Evolutionary conservation across 1,140 invertebrate species (phyloP), one percentile per base, ranked within the genome.

Genomic region (Drosophila sechellia): DNA sequence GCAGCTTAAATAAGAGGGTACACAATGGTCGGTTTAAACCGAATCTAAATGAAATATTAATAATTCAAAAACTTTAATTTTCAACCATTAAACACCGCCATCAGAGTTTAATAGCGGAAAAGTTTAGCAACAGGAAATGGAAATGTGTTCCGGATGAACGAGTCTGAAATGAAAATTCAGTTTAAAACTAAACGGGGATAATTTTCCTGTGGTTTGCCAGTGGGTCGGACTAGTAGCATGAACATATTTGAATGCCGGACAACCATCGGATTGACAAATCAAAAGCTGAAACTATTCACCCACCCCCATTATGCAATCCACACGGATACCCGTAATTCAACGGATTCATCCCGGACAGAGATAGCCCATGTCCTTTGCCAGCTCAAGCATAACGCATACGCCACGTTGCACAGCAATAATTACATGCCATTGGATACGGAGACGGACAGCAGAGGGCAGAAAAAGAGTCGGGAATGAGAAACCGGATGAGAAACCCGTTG

Each of bases 361-460:
- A 50, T 59, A 56, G 25, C 48, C 48, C 8, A 31, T 50, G 57
- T 83, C 57, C 84, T 87, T 87, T 89, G 83, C 83, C 66, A 40
- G 66, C 34, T 79, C 66, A 89, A 87, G 83, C 83, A 87, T 87
- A 83, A 87, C 83, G 84, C 76, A 87, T 87, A 89, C 83, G 84
- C 84, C 63, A 87, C 83, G 76, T 83, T 87, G 84, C 83, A 89
- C 83, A 79, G 83, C 84, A 79, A 87, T 87, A 89, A 87, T 87
- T 87, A 87, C 84, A 87, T 87, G 84, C 84, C 83, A 89, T 89
- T 89, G 84, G 79, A 86, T 81, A 72, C 69, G 72, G 54, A 63
- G 52, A 49, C 48, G 50, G 53, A 20, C n/a, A 13, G 15, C 60
- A 46, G 45, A 54, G 5, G 43, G 15, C 13, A 39, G 37, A 31